Conservation (phyloP, 92 coral and sea anemone species). For the Ricordea florida region DNA sequence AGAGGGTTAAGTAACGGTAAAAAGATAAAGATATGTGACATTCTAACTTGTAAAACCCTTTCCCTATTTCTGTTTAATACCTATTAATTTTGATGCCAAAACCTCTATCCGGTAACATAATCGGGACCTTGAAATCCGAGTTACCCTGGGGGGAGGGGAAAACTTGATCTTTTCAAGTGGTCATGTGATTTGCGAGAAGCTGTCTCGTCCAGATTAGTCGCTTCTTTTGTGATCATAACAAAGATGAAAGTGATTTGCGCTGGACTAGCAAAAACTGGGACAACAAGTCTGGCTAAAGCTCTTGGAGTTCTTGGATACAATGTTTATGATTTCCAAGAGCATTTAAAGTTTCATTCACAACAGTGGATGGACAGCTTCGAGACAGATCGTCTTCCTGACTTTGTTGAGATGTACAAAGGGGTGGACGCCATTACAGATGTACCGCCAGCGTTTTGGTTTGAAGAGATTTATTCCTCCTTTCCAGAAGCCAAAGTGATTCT, state of each 20-base stretch:
- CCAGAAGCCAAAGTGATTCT: conserved; percentile 14
- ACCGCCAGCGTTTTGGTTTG: conserved; percentile 3
- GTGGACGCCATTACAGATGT: conserved; percentile 15
- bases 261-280: conserved; percentile 24
- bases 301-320: conserved; percentile 8
- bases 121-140: too few species aligned
- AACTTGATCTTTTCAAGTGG: too few species aligned
- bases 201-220: too few species aligned
- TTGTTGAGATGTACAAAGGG: not conserved
- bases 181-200: too few species aligned
- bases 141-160: too few species aligned
- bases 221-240: not conserved
- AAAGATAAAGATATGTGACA: too few species aligned
- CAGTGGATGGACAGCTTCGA: not conserved
- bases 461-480: conserved; percentile 1
- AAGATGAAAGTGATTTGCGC: conserved; percentile 9
- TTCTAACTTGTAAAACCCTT: too few species aligned
- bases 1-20: too few species aligned
- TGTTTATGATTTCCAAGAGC: not conserved
- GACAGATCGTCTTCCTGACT: not conserved
- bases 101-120: too few species aligned
- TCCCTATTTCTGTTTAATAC: too few species aligned
- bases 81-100: too few species aligned
- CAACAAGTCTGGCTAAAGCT: conserved; percentile 15
- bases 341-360: not conserved